These are phyloP conservation scores for Staurois parvus DNA, from an alignment of 2,797 vertebrate species.

Conservation along the genomic window DNA sequence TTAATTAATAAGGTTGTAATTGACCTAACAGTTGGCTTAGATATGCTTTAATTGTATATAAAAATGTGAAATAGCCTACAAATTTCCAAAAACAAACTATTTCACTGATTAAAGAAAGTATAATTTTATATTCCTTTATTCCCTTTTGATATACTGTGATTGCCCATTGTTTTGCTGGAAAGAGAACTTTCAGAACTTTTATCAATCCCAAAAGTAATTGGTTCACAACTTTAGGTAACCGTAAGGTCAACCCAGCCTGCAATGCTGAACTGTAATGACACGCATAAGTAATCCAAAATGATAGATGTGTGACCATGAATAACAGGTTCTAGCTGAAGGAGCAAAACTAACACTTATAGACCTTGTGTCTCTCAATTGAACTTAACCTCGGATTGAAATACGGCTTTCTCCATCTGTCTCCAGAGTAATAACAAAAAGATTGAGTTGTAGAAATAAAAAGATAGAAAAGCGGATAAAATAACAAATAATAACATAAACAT, in stretches of 20 bases:
- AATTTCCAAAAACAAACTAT: not conserved
- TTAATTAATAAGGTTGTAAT: too few species aligned
- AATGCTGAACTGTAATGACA: conserved; percentile 20
- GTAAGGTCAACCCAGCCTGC: conserved; percentile 6
- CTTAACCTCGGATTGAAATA: not conserved
- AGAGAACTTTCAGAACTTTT: conserved; percentile 8
- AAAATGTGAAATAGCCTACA: too few species aligned
- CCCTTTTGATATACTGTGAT: not conserved
- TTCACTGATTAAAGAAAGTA: not conserved
- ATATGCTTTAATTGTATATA: too few species aligned
- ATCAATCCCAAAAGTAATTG: conserved; percentile 1
- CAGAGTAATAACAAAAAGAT: not conserved
- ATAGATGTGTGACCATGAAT: conserved; percentile 23
- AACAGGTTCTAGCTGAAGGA: not conserved
- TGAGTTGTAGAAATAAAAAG: not conserved
- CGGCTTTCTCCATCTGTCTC: not conserved
- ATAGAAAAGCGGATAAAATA: not conserved
- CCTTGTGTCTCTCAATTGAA: not conserved
- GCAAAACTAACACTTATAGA: not conserved
- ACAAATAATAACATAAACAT: not conserved
- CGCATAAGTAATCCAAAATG: conserved; percentile 14
- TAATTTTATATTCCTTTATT: too few species aligned
- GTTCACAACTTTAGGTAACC: not conserved
- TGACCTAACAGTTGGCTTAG: too few species aligned
- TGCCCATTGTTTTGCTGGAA: not conserved